Evolutionary conservation across 1,140 invertebrate species (phyloP).

Genomic region (Apolygus lucorum): DNA sequence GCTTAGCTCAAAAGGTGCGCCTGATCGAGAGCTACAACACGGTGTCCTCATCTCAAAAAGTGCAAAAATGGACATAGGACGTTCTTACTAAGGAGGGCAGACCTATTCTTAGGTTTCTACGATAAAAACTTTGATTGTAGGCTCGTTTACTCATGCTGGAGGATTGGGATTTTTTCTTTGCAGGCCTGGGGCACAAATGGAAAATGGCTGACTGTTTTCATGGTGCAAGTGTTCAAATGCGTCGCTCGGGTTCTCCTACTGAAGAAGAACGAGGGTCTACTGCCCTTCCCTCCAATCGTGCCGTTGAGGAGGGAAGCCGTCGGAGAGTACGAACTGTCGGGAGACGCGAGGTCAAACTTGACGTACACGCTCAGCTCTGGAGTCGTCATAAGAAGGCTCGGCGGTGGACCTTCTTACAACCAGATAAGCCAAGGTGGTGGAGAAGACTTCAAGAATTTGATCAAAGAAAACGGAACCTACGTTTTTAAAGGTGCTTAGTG

Average conservation of each 20-base stretch:
- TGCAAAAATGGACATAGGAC: too few relatives aligned
- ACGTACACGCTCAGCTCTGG: background rate
- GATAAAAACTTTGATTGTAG: too few relatives aligned
- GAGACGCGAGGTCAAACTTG: background rate
- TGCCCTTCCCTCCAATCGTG: background rate
- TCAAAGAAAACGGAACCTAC: background rate
- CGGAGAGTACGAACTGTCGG: background rate
- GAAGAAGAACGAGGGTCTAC: background rate
- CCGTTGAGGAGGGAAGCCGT: background rate
- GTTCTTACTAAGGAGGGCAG: too few relatives aligned
- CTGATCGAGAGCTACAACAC: too few relatives aligned
- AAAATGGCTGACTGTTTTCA: background rate
- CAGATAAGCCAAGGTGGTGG: background rate
- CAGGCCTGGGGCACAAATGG: background rate
- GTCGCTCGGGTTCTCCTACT: background rate
- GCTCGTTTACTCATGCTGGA: too few relatives aligned
- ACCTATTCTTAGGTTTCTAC: too few relatives aligned
- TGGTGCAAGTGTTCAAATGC: conserved; percentile 3
- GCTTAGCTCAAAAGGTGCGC: too few relatives aligned
- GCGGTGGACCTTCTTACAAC: background rate
- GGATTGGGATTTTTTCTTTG: too few relatives aligned
- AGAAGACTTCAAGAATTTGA: background rate
- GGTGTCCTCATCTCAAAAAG: too few relatives aligned
- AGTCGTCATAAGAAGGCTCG: background rate
- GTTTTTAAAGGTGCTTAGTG: too few relatives aligned